A percentile compares a stretch with the other conserved stretches of the same genome.
These are phyloP conservation scores for Sminthurides aquaticus DNA, from an alignment of 2,888 invertebrate species.

Conservation along the genomic window DNA sequence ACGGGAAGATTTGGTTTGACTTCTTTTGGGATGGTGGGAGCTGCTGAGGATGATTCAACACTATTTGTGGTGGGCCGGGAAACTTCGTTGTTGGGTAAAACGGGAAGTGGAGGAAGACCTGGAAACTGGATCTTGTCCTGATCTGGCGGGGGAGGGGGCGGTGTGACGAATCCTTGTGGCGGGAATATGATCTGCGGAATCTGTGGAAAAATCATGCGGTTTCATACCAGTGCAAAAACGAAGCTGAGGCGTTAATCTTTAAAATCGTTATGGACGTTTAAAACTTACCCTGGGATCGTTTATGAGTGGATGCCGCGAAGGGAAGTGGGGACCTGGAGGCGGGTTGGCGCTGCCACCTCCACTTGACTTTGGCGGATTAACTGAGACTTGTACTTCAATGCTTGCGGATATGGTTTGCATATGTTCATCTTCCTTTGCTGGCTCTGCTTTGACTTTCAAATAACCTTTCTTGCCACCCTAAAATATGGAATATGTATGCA, in stretches of 20 bases:
- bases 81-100: not conserved
- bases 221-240: not conserved
- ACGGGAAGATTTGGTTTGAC: too few species aligned
- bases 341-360: not conserved
- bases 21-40: not conserved
- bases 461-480: slow-evolving; percentile 61
- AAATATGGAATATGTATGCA: too few species aligned
- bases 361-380: slow-evolving; percentile 46
- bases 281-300: not conserved
- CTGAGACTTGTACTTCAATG: slow-evolving; percentile 61
- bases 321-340: not conserved
- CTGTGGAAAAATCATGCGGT: not conserved
- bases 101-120: not conserved
- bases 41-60: not conserved
- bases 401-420: slow-evolving; percentile 52
- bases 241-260: too few species aligned
- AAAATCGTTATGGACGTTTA: not conserved
- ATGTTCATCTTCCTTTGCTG: slow-evolving; percentile 52
- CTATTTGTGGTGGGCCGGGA: not conserved
- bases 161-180: not conserved
- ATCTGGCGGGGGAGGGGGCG: not conserved
- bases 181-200: not conserved
- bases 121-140: too few species aligned
- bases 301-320: not conserved
- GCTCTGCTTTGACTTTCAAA: slow-evolving; percentile 59